These are phyloP conservation scores for Sapajus apella DNA, from an alignment of 2,113 vertebrate genomes.

Conservation along the genomic window DNA sequence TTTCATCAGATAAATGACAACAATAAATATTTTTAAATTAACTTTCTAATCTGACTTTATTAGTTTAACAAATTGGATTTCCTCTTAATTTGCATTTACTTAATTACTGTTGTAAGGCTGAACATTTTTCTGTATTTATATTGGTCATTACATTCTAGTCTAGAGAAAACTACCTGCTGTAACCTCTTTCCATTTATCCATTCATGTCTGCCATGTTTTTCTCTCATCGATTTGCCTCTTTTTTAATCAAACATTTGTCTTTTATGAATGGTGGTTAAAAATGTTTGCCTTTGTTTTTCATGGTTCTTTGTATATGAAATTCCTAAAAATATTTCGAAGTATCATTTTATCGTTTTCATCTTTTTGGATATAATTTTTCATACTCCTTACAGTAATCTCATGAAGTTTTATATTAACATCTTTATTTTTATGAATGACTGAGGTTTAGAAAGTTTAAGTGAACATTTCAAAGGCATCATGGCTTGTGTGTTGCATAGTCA, in stretches of 20 bases:
- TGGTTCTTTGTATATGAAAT: not conserved
- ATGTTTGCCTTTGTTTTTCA: not conserved
- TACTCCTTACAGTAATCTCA: not conserved
- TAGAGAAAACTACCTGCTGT: not conserved
- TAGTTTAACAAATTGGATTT: slow-evolving; percentile 52
- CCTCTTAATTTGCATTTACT: slow-evolving; percentile 61
- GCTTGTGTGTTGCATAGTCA: not conserved
- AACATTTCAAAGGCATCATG: not conserved
- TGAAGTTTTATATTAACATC: not conserved
- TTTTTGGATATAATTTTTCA: not conserved
- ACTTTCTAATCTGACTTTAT: slow-evolving; percentile 44
- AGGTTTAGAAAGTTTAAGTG: not conserved
- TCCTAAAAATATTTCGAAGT: not conserved
- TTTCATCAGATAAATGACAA: slow-evolving; percentile 24
- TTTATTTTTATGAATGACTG: not conserved
- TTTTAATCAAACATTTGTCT: not conserved
- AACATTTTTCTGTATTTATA: slow-evolving; percentile 18
- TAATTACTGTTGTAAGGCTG: slow-evolving; percentile 41
- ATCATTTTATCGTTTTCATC: not conserved
- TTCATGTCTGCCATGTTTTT: not conserved
- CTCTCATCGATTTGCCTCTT: not conserved
- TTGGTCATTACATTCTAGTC: not conserved
- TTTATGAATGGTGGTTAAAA: not conserved
- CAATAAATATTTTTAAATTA: slow-evolving; percentile 35
- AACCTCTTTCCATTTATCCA: not conserved